Conservation (phyloP, 2,888 invertebrate species). For the Artemia sp. region DNA sequence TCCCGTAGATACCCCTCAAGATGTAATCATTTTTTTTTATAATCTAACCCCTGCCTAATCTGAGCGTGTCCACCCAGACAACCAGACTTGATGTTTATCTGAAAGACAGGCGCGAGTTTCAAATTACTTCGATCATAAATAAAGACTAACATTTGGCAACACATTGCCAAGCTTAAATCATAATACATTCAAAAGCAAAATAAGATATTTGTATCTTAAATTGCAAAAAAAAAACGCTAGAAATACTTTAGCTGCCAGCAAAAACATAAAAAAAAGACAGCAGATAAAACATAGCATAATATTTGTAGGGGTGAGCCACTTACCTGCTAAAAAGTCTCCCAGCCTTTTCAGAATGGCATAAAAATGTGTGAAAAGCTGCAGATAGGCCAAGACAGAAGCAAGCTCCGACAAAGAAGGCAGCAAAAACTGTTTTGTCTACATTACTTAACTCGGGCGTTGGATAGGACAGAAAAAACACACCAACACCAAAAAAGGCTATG, state of each 20-base stretch:
- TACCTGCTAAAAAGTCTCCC: conserved; percentile 92
- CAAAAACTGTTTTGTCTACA: conserved; percentile 86
- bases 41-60: too few species aligned
- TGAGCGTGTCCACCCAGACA: too few species aligned
- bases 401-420: conserved; percentile 88
- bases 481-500: conserved; percentile 63
- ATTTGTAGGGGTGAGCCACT: conserved; percentile 28
- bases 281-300: neutral
- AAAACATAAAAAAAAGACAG: too few species aligned
- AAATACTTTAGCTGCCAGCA: conserved; percentile 3
- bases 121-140: too few species aligned
- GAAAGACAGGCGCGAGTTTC: too few species aligned
- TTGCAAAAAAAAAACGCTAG: neutral
- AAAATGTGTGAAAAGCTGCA: conserved; percentile 91
- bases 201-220: neutral
- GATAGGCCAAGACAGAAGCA: conserved; percentile 92
- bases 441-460: conserved; percentile 76
- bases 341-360: conserved; percentile 93
- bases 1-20: too few species aligned
- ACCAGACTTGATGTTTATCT: too few species aligned
- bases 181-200: neutral
- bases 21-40: too few species aligned
- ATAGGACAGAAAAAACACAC: conserved; percentile 68
- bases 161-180: too few species aligned
- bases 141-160: too few species aligned